Evolutionary conservation across 1,140 invertebrate genomes (phyloP), one percentile per base, ranked within the genome.

Genomic region (Colletes latitarsis): DNA sequence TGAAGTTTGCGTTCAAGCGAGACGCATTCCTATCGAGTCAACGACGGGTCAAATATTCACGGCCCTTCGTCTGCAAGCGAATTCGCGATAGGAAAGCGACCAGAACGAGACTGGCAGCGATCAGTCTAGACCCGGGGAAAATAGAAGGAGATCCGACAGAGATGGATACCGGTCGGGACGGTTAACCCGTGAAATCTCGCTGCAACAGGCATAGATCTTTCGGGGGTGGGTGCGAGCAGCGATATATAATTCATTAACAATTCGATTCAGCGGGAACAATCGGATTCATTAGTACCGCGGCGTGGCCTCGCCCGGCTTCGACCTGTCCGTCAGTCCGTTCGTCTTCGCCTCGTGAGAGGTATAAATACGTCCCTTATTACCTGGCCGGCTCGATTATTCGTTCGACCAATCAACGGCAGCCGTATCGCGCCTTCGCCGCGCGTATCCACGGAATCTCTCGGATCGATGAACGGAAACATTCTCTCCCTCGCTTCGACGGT

Each of bases 201-300:
- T 58, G 43, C 58, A 41, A 75, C n/a, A 10, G 72, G 74, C 41
- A 58, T 63, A 58, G 68, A 64, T 68, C 19, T 30, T 64, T 64
- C 1, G 60, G 41, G 49, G 58, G 49, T 55, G 21, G 73, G 43
- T 30, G 64, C 71, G 57, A 58, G 81, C 86, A 88, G 89, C 88
- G 89, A 90, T 84, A 91, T 79, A 79, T 91, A 91, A 91, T 91
- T 91, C 90, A 91, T 91, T 91, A 91, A 89, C 87, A 90, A 90
- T 91, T 91, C 90, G 90, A 90, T 91, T 91, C 90, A 91, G 86
- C 76, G 85, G 82, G 88, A 91, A 91, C 90, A 91, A 91, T 91
- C 88, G 89, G 82, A 86, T 91, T 91, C 90, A 91, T 91, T 91
- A 91, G 89, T 83, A 85, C 66, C 78, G 57, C 68, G 74, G 75